phyloP scores from a whole-genome alignment of 2,797 vertebrate species.

The Hafferia zeledoni region DNA sequence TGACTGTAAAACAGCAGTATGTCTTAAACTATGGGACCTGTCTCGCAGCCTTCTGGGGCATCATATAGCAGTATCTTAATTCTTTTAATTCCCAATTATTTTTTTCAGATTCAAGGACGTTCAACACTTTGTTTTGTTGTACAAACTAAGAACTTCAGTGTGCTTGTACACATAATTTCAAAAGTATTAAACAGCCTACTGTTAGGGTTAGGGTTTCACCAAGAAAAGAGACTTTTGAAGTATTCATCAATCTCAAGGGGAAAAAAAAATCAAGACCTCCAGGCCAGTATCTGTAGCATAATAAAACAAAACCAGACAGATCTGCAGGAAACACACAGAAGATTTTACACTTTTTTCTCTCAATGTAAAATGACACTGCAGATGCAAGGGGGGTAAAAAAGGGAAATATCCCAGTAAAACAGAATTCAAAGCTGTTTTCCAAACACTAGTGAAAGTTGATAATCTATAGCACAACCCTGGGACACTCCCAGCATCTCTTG shows the following conservation, averaged over 20 bases:
- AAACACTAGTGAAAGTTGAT: not conserved
- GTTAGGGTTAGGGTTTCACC: not conserved
- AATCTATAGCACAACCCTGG: not conserved
- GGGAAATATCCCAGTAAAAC: not conserved
- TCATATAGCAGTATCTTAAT: not conserved
- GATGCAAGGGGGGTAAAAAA: fast-evolving
- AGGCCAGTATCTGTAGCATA: not conserved
- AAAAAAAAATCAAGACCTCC: not conserved
- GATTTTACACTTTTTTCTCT: not conserved
- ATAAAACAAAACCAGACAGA: not conserved
- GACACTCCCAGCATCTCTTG: not conserved
- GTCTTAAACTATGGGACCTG: not conserved
- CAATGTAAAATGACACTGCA: not conserved
- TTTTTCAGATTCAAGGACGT: not conserved
- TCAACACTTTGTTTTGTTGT: not conserved
- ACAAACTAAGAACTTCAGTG: not conserved
- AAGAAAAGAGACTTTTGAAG: not conserved
- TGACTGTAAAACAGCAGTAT: not conserved
- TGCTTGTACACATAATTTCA: not conserved
- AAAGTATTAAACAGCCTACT: not conserved
- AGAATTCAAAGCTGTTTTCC: not conserved
- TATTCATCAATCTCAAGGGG: not conserved
- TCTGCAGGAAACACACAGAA: not conserved
- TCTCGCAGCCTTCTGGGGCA: not conserved
- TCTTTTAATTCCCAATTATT: not conserved